Base-by-base conservation (phyloP, 2,113 vertebrate genomes). In the Stigmatopora argus region DNA sequence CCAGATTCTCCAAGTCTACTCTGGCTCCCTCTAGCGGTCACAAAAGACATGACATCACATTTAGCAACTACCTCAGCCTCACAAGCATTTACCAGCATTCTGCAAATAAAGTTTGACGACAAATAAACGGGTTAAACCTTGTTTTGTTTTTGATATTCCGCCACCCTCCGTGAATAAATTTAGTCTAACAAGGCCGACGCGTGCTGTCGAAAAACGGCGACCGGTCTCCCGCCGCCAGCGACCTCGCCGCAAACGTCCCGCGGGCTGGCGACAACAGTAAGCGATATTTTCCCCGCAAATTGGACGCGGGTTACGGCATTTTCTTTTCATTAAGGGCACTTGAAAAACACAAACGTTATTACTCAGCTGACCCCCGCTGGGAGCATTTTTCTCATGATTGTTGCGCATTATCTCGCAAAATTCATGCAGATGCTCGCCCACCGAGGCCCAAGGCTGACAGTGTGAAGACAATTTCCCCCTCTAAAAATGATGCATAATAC, bases 271-370 rank as follows among this genome's bases (percentile, higher is more conserved):
- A 56, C 1, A 31, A 56, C 23, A 13, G 14, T 0, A 56, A 13
- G 23, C 26, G 53, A 56, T 56, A 56, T 56, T 56, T 56, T 56
- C 14, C 53, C 53, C 23, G 23, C 13, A 23, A 31, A 56, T 56
- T 56, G 23, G 53, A 56, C 23, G 23, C 26, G 53, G 52, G 23
- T 56, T 15, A 17, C 13, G 53, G 23, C 53, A 31, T 56, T 56
- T 56, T 31, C 53, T 26, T 56, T 56, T 56, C 53, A 56, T 56
- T 56, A 56, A 13, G 31, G 23, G 23, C 53, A 31, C 23, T 56
- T 56, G 23, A 56, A 26, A 56, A 31, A 56, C 9, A 23, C 23
- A 26, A 56, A 56, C 31, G 23, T 31, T 56, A 56, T 56, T 56
- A 56, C 14, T 31, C 23, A 56, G 31, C 53, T 15, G 53, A 56